Evolutionary conservation across 1,140 invertebrate genomes (phyloP), one percentile per base, ranked within the genome.

Genomic region (Euglossa dilemma): DNA sequence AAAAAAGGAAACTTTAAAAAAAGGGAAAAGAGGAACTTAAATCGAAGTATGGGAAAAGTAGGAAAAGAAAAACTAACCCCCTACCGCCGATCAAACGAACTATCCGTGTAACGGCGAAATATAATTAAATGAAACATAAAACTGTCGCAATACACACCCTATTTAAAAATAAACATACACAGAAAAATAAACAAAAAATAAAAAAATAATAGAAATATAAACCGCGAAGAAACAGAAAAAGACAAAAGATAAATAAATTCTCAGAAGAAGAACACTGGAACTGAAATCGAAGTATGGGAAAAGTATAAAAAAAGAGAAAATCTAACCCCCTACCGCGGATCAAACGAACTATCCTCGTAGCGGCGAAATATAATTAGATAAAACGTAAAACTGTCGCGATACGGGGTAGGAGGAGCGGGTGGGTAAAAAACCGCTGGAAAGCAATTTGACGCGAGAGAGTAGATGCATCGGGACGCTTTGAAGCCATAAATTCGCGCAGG

Each of bases 401-500:
- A 80, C 71, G 63, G 71, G 59, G n/a, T n/a, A n/a, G n/a, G 80
- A 75, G 36, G 78, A 23, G 71, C 43, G 43, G 59, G 61, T 59
- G 56, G 75, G 74, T 88, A 88, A 88, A 89, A 88, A 89, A 80
- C 80, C 86, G 84, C 66, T 85, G 83, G 87, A 89, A 89, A 89
- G 87, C 87, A 88, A 89, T 89, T 89, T 85, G 86, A 87, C 74
- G 87, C 75, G 78, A 83, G 80, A 80, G 77, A 81, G 78, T 81
- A 85, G 83, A 89, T 84, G 81, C 87, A 84, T 83, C 81, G 81
- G 81, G 78, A 63, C 80, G 85, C 85, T 89, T 89, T 87, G 74
- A 87, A 84, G 88, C 87, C 87, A 89, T 89, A 89, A 89, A 89
- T 89, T 89, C 56, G 87, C 84, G 77, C 71, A 70, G 66, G 78